Conservation (phyloP, 1,140 invertebrate genomes). For the Drosophila sulfurigaster region DNA sequence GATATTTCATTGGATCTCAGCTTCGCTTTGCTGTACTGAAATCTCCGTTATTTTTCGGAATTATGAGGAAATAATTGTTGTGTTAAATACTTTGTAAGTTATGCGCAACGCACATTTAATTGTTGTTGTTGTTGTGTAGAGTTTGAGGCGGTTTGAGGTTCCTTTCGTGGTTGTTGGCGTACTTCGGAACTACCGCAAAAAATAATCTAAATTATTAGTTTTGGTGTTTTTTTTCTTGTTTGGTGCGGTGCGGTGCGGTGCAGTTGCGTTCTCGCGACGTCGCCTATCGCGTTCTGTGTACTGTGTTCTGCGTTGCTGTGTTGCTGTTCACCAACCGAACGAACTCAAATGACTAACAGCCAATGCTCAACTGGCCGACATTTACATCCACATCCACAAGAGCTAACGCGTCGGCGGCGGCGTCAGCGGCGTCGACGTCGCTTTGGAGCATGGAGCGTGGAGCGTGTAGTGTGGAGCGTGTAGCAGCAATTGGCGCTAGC, state of each 20-base stretch:
- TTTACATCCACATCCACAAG: constrained; percentile 68
- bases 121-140: not conserved
- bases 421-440: constrained; percentile 22
- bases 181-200: constrained; percentile 23
- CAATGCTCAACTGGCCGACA: constrained; percentile 66
- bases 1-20: not conserved
- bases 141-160: constrained; percentile 10
- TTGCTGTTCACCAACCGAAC: constrained; percentile 72
- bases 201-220: constrained; percentile 12
- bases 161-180: constrained; percentile 5
- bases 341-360: constrained; percentile 78
- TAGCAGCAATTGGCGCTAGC: constrained; percentile 22
- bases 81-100: constrained; percentile 30
- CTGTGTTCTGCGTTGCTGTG: too few species aligned
- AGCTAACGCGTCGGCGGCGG: constrained; percentile 40
- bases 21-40: not conserved
- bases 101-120: constrained; percentile 34
- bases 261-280: constrained; percentile 5
- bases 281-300: constrained; percentile 11
- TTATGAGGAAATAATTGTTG: not conserved
- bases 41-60: not conserved
- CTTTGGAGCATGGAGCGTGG: constrained; percentile 21
- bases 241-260: not conserved
- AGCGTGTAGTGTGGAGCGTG: constrained; percentile 22
- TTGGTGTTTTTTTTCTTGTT: constrained; percentile 16